Evolutionary conservation across 2,797 vertebrate genomes (phyloP), one percentile per base, ranked within the genome.

Genomic region (Anguilla anguilla): DNA sequence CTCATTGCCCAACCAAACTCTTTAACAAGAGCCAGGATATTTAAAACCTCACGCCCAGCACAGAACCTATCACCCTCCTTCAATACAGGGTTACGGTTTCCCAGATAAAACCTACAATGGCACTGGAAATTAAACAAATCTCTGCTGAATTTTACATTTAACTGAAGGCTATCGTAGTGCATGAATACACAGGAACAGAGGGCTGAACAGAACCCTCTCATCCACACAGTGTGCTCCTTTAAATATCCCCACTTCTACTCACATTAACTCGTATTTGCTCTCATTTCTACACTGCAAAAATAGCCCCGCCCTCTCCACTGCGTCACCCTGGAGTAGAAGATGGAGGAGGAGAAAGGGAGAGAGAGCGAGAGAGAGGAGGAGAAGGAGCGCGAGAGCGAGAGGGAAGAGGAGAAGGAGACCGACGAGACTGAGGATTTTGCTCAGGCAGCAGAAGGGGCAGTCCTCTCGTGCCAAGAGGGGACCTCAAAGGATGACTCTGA

Each of bases 381-480:
- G 0, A 93, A 93, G 0, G 93, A 92, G 0, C 89, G 92, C 0
- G 89, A 88, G 2, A 92, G 91, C 43, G 64, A 91, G 0, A 89
- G 89, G 10, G 91, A 91, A 28, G 91, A 87, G 49, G 92, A 92
- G 13, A 91, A 93, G 1, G 93, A 93, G 0, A 92, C 93, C 0
- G 95, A 94, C 31, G 93, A 94, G 74, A 90, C 94, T 0, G 96
- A 96, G 84, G 86, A 84, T 79, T 89, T n/a, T 74, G 61, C 28
- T 79, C 85, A 22, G 53, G 67, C 86, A 19, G 49, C 43, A 13
- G 51, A 83, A 46, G 93, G 94, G 0, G 94, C 95, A 0, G 93
- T 94, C 1, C 88, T 95, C 81, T 86, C 92, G 35, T 96, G 96
- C 95, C 94, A 96, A 86, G 94, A 96, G 87, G 92, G 92, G 85